phyloP scores from a whole-genome alignment of 2,797 vertebrate species.

The Pelodytes ibericus region DNA sequence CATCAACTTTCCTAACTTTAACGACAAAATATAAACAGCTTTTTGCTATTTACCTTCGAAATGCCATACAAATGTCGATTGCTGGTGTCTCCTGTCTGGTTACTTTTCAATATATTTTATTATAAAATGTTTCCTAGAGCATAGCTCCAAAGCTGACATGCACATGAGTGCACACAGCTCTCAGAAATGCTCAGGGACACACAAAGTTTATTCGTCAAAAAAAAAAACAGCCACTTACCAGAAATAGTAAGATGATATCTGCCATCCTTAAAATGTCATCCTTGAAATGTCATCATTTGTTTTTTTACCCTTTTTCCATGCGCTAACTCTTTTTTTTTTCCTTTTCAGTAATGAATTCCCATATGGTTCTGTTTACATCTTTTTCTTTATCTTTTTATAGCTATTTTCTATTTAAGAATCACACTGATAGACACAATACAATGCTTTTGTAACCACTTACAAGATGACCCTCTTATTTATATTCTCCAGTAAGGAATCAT shows the following conservation, averaged over 20 bases:
- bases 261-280: not conserved
- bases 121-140: not conserved
- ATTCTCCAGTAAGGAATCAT: not conserved
- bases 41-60: not conserved
- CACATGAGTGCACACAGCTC: not conserved
- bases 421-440: too few relatives aligned
- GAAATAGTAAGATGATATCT: not conserved
- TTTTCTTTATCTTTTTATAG: too few relatives aligned
- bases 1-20: not conserved
- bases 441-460: too few relatives aligned
- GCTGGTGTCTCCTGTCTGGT: not conserved
- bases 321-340: too few relatives aligned
- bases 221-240: not conserved
- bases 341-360: too few relatives aligned
- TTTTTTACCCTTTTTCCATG: too few relatives aligned
- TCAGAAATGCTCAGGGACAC: conserved; percentile 8
- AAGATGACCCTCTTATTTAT: too few relatives aligned
- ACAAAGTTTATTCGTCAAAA: not conserved
- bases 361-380: too few relatives aligned
- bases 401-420: too few relatives aligned
- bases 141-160: not conserved
- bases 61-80: not conserved
- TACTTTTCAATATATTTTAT: conserved; percentile 3
- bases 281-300: not conserved
- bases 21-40: not conserved